Percentiles rank a stretch among this genome's conserved stretches.
phyloP scores from a whole-genome alignment of 1,140 invertebrate species.

The Orchesella cincta region DNA sequence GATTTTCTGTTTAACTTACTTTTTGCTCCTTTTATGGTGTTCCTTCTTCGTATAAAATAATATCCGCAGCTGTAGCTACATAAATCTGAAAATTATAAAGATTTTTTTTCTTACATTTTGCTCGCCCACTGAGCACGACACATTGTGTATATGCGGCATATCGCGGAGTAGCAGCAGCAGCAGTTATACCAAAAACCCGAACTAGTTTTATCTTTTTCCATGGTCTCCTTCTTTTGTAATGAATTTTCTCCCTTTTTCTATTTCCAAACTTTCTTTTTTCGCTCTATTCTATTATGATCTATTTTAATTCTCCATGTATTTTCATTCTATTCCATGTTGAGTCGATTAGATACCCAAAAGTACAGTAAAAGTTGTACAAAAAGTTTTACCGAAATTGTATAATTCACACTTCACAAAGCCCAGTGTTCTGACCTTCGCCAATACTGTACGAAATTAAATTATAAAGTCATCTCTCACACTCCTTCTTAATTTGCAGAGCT shows the following conservation, averaged over 20 bases:
- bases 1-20: background rate
- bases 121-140: too few relatives aligned
- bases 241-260: background rate
- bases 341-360: too few relatives aligned
- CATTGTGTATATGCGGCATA: too few relatives aligned
- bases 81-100: background rate
- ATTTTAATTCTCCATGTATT: background rate
- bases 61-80: background rate
- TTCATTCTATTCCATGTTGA: background rate
- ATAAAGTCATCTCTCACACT: too few relatives aligned
- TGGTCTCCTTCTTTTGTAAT: slow-evolving; percentile 4
- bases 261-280: background rate
- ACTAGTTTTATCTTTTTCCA: background rate
- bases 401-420: too few relatives aligned
- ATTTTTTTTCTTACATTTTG: background rate
- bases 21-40: background rate
- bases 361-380: too few relatives aligned
- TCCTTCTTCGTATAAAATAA: background rate
- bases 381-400: too few relatives aligned
- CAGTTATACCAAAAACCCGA: background rate
- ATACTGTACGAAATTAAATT: too few relatives aligned
- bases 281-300: background rate
- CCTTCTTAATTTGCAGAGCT: too few relatives aligned
- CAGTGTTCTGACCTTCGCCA: too few relatives aligned
- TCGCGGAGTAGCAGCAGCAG: too few relatives aligned